Base-by-base conservation (phyloP, 2,797 vertebrate species). In the Anomalospiza imberbis region DNA sequence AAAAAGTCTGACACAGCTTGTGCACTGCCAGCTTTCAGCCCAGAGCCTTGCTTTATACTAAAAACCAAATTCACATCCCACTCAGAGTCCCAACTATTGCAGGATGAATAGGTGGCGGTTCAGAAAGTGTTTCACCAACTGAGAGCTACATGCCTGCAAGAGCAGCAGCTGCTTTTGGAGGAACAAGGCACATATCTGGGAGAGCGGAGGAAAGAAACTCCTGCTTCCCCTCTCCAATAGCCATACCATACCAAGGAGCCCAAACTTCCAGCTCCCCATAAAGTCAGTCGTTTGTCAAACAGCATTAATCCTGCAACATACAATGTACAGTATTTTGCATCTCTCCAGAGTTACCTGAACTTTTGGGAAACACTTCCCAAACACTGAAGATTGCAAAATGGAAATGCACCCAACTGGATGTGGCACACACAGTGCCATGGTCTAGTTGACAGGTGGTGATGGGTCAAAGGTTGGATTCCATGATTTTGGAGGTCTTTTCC, bases 191-290 rank as follows among this genome's bases (percentile, higher is more conserved):
- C 54, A 55, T 18, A 22, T 13, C 28, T 40, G 18, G 7, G 6
- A 60, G 6, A 4, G 6, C n/a, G 28, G 11, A 20, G 17, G 47
- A n/a, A 65, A 79, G 48, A 47, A 79, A 70, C 8, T 55, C 36
- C 67, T 26, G 19, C 45, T 48, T 70, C 31, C 36, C 17, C 85
- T 71, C 51, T 50, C 21, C 28, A 38, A 3, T 2, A 58, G 28
- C 10, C 28, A 36, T 1, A 44, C 31, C 45, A 34, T 15, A 24
- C 31, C 68, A 29, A 3, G 1, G 5, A 71, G 17, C 12, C 42
- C 0, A 0, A 86, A 58, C n/a, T 45, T 53, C 19, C 61, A 76
- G 22, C 25, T 12, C 17, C 24, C 32, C 16, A 13, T 14, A 5
- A 73, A 66, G 50, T 5, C 8, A 21, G 26, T 1, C 17, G 29